A percentile compares a stretch with the other conserved stretches of the same genome.
These are phyloP conservation scores for Gymnogyps californianus DNA, from an alignment of 2,113 vertebrate genomes.

Conservation along the genomic window DNA sequence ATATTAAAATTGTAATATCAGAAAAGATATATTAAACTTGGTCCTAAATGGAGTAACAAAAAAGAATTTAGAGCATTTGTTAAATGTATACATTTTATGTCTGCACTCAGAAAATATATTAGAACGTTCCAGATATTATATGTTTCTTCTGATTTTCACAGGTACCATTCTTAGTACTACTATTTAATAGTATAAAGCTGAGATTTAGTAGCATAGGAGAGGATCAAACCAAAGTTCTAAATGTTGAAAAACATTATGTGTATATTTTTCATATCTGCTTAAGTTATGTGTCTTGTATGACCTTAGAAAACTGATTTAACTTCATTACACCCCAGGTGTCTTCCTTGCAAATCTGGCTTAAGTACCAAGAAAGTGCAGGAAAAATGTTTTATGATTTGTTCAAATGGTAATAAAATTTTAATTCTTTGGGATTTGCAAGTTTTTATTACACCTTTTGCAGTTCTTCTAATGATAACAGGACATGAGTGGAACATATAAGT, in stretches of 20 bases:
- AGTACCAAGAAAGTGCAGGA: not conserved
- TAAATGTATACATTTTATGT: not conserved
- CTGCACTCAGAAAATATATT: not conserved
- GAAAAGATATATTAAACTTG: not conserved
- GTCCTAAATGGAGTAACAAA: not conserved
- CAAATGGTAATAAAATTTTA: not conserved
- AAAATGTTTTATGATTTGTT: not conserved
- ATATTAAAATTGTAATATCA: not conserved
- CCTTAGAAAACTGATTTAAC: not conserved
- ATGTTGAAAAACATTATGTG: not conserved
- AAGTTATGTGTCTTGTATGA: not conserved
- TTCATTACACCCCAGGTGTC: not conserved
- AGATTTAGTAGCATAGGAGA: not conserved
- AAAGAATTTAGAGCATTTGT: not conserved
- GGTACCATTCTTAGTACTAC: not conserved
- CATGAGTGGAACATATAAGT: not conserved
- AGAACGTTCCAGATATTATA: not conserved
- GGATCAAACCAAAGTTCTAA: not conserved
- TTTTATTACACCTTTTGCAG: not conserved
- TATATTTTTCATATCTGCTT: not conserved
- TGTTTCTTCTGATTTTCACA: not conserved
- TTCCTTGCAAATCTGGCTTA: not conserved
- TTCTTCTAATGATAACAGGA: not conserved
- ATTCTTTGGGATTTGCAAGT: not conserved
- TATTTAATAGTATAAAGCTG: not conserved